Base-by-base conservation (phyloP, 2,888 invertebrate species). In the Spicauda simplicius region DNA sequence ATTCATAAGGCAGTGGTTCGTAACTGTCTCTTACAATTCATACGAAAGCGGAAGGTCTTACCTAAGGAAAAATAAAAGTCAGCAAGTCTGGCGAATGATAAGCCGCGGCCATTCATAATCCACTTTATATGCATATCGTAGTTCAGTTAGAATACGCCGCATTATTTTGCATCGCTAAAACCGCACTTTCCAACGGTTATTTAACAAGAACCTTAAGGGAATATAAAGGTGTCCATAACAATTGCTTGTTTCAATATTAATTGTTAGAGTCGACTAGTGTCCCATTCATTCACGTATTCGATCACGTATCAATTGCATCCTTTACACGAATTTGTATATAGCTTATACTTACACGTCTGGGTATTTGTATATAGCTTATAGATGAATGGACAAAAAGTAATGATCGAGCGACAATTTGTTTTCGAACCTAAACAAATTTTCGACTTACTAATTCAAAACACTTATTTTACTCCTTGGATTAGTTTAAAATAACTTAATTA, bases 271-370 rank as follows among this genome's bases (percentile, higher is more conserved):
- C 54, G 58, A 56, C 65, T 64, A 58, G 69, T 48, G 68, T 59
- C 48, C 65, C 68, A 54, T 20, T 16, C 50, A 71, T 68, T 72
- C 12, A 33, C 33, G 37, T 37, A 12, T 33, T 71, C 69, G 63
- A 65, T 76, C 79, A 78, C 79, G 78, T 76, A 71, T 72, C 66
- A 72, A 70, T 72, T 70, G 75, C 76, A 78, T 80, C 79, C 79
- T 79, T 76, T 71, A 74, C 76, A 75, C 71, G 77, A 73, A 74
- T 66, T 71, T 70, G 70, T 77, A 72, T 75, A 76, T n/a, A n/a
- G n/a, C n/a, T n/a, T n/a, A n/a, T n/a, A n/a, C n/a, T n/a, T n/a
- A n/a, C n/a, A n/a, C n/a, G n/a, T n/a, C n/a, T n/a, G n/a, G n/a
- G n/a, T n/a, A n/a, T n/a, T n/a, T n/a, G n/a, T n/a, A n/a, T n/a